Percentiles rank a stretch among this genome's conserved stretches.
phyloP scores from a whole-genome alignment of 2,797 vertebrate species.

The Leptodactylus fallax region DNA sequence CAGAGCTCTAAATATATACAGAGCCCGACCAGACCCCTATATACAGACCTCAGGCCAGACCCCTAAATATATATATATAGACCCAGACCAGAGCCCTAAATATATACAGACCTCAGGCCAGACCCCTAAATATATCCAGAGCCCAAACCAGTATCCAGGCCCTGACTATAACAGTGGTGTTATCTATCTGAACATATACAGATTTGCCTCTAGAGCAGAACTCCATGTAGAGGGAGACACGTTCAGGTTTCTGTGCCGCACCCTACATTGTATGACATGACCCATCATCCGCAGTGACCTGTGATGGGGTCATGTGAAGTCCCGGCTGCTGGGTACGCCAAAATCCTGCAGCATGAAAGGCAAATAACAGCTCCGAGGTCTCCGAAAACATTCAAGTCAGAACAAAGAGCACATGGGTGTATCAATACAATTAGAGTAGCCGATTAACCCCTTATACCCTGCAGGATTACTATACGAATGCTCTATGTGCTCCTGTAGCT shows the following conservation, averaged over 20 bases:
- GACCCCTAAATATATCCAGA: background rate
- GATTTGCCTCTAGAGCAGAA: background rate
- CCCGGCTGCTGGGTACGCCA: background rate
- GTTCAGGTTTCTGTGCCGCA: background rate
- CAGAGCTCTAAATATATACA: too few relatives aligned
- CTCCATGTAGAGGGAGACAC: too few relatives aligned
- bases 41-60: too few relatives aligned
- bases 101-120: background rate
- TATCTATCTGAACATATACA: too few relatives aligned
- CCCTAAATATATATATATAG: too few relatives aligned
- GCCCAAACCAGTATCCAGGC: background rate
- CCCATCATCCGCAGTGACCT: background rate
- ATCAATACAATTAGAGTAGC: too few relatives aligned
- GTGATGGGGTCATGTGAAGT: background rate
- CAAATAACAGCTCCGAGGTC: background rate
- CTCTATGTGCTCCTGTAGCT: background rate
- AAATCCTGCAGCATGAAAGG: background rate
- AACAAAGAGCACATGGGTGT: constrained; percentile 6
- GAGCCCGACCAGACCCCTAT: background rate
- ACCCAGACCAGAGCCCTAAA: too few relatives aligned
- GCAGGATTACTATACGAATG: background rate
- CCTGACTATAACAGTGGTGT: too few relatives aligned
- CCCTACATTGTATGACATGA: background rate
- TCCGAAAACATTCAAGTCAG: background rate
- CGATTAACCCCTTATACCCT: background rate